phyloP scores from a whole-genome alignment of 2,797 vertebrate genomes.

The Pangasius krempfi region DNA sequence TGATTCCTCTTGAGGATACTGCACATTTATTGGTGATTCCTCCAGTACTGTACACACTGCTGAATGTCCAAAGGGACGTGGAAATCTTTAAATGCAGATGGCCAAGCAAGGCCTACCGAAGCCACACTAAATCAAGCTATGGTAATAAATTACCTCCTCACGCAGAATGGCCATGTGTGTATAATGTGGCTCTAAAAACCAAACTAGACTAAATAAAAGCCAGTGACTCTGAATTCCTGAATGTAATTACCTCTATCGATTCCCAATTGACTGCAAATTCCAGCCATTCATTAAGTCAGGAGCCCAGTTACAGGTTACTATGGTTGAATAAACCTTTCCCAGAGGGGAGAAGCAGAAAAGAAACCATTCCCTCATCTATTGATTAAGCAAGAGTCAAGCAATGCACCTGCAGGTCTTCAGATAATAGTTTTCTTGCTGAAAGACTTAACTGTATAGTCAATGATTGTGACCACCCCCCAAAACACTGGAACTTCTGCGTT shows the following conservation, averaged over 20 bases:
- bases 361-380: slow-evolving; percentile 41
- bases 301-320: slow-evolving; percentile 53
- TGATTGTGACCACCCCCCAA: background rate
- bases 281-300: slow-evolving; percentile 72
- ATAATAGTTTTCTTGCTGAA: slow-evolving; percentile 15
- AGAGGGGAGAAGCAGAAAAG: slow-evolving; percentile 38
- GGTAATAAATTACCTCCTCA: slow-evolving; percentile 19
- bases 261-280: slow-evolving; percentile 70
- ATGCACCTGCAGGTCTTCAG: slow-evolving; percentile 39
- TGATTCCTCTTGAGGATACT: background rate
- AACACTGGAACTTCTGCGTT: background rate
- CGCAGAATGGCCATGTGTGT: slow-evolving; percentile 24
- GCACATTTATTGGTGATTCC: slow-evolving; percentile 21
- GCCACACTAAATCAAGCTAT: slow-evolving; percentile 2
- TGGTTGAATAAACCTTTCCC: slow-evolving; percentile 60
- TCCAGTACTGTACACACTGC: slow-evolving; percentile 1
- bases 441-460: background rate
- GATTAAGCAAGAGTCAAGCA: slow-evolving; percentile 47
- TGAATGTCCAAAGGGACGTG: background rate
- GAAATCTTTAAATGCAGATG: slow-evolving; percentile 45
- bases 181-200: slow-evolving; percentile 17
- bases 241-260: slow-evolving; percentile 67
- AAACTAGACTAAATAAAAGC: slow-evolving; percentile 55
- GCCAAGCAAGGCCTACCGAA: slow-evolving; percentile 3
- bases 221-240: slow-evolving; percentile 55